Conservation (phyloP, 2,113 vertebrate genomes). For the Nanorana parkeri region DNA sequence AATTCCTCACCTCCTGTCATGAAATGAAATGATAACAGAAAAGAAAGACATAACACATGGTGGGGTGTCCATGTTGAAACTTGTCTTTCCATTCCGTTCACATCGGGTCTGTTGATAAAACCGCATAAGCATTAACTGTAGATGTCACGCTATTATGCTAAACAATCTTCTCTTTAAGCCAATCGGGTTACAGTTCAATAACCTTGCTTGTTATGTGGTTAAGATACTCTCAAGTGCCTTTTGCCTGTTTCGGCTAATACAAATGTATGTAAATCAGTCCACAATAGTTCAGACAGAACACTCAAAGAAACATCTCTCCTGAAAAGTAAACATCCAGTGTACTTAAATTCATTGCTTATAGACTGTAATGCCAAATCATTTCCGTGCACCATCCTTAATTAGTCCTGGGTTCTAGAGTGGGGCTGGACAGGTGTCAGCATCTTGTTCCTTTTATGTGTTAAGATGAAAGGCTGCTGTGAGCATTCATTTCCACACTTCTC, state of each 20-base stretch:
- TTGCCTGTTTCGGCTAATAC: not conserved
- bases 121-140: no score
- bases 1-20: no score
- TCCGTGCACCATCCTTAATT: not conserved
- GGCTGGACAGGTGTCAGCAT: not conserved
- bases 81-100: no score
- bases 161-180: not conserved
- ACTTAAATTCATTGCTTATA: not conserved
- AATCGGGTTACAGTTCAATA: not conserved
- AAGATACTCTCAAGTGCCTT: not conserved
- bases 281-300: not conserved
- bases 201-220: not conserved
- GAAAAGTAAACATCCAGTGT: not conserved
- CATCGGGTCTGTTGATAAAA: no score
- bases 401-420: slow-evolving; percentile 45
- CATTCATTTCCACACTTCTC: slow-evolving; percentile 54
- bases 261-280: slow-evolving; percentile 16
- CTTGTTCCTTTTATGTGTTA: slow-evolving; percentile 6
- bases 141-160: not conserved
- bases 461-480: slow-evolving; percentile 42
- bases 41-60: no score
- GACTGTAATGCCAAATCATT: not conserved
- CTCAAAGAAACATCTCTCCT: slow-evolving; percentile 9
- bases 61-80: no score
- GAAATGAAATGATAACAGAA: no score